phyloP scores from a whole-genome alignment of 2,113 vertebrate genomes.

The Hemichromis elongatus region DNA sequence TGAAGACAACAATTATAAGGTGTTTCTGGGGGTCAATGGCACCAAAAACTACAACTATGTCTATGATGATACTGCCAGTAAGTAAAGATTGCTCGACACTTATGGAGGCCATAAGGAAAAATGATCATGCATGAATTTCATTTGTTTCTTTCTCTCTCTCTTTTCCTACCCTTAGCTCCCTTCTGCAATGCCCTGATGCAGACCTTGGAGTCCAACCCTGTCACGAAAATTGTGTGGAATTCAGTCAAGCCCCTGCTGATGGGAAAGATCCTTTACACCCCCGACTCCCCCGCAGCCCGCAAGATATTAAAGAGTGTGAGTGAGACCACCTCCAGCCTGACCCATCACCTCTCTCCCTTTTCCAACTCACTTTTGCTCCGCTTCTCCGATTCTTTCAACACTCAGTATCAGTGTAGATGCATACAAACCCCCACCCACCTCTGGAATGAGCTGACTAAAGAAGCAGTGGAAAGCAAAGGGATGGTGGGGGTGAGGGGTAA shows the following conservation, averaged over 20 bases:
- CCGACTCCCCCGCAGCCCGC: conserved; percentile 81
- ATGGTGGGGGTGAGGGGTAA: not conserved
- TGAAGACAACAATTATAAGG: conserved; percentile 98
- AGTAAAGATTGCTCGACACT: conserved; percentile 52
- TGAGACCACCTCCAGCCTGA: conserved; percentile 10
- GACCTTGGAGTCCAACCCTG: conserved; percentile 89
- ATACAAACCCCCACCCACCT: conserved; percentile 17
- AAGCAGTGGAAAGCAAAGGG: not conserved
- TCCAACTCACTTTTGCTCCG: not conserved
- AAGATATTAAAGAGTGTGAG: conserved; percentile 92
- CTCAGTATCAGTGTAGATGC: not conserved
- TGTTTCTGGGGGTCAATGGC: conserved; percentile 89
- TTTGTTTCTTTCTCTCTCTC: not conserved
- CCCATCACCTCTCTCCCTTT: conserved; percentile 27
- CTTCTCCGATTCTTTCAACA: not conserved
- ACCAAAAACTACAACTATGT: conserved; percentile 79
- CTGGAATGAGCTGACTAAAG: conserved; percentile 45
- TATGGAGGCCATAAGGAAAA: not conserved
- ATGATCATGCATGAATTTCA: not conserved
- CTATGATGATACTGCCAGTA: conserved; percentile 86
- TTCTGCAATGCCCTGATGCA: conserved; percentile 93
- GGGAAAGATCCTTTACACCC: conserved; percentile 94
- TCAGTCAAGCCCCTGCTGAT: conserved; percentile 93
- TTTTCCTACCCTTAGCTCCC: conserved; percentile 69
- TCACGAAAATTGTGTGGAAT: conserved; percentile 92